phyloP scores from a whole-genome alignment of 2,888 invertebrate species.

The Cephus spinipes region DNA sequence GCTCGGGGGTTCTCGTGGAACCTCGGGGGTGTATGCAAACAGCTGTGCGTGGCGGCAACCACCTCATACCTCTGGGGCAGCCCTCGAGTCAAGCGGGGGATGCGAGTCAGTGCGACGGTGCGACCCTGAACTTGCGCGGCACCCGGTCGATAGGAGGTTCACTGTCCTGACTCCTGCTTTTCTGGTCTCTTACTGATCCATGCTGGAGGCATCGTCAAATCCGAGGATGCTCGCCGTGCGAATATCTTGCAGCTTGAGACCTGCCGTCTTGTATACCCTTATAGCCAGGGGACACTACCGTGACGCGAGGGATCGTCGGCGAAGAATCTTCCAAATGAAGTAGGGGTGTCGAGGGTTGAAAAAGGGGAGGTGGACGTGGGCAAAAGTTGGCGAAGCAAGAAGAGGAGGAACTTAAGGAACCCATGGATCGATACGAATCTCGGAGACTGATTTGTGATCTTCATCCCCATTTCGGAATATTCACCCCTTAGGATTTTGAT shows the following conservation, averaged over 20 bases:
- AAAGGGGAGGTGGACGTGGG: not conserved
- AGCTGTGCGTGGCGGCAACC: slow-evolving; percentile 54
- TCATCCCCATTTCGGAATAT: not conserved
- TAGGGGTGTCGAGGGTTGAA: not conserved
- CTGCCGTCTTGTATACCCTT: not conserved
- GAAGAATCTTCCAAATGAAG: not conserved
- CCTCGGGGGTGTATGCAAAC: slow-evolving; percentile 51
- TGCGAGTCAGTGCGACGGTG: slow-evolving; percentile 39
- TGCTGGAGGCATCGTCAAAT: not conserved
- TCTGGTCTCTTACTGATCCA: slow-evolving; percentile 36
- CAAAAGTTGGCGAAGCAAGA: not conserved
- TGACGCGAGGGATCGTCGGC: not conserved
- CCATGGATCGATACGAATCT: not conserved
- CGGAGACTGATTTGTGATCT: not conserved
- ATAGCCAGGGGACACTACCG: not conserved
- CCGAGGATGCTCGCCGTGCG: not conserved
- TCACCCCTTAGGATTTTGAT: not conserved
- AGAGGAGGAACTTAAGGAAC: not conserved
- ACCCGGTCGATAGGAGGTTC: slow-evolving; percentile 58
- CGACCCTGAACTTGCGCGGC: slow-evolving; percentile 47
- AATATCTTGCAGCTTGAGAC: not conserved
- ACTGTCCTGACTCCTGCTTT: slow-evolving; percentile 51
- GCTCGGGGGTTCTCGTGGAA: slow-evolving; percentile 13
- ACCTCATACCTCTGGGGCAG: slow-evolving; percentile 33
- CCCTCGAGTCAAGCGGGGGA: slow-evolving; percentile 13